Evolutionary conservation across 2,113 vertebrate species (phyloP).

Genomic region (Stegastes partitus): DNA sequence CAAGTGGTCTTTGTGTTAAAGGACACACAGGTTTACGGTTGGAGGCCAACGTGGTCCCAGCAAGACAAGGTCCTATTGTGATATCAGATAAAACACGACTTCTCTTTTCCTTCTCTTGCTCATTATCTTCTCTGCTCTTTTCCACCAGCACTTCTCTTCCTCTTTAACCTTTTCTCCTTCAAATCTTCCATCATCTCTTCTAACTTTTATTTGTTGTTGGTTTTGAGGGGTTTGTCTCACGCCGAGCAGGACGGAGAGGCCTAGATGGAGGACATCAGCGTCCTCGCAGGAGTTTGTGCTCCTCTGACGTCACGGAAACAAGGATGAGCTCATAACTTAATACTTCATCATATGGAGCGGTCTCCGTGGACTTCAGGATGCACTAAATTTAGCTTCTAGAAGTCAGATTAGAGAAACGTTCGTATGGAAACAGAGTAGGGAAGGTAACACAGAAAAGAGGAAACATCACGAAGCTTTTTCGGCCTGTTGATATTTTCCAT

Average conservation of each 20-base stretch:
- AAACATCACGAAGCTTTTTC: constrained; percentile 40
- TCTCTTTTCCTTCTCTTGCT: background rate
- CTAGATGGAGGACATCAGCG: background rate
- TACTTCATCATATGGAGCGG: background rate
- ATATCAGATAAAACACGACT: background rate
- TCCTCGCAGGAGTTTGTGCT: too few relatives aligned
- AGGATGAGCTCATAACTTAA: background rate
- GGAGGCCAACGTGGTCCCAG: too few relatives aligned
- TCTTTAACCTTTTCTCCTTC: background rate
- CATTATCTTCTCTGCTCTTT: background rate
- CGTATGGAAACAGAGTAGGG: background rate
- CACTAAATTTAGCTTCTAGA: background rate
- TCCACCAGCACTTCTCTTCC: background rate
- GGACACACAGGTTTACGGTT: background rate
- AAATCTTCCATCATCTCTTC: too few relatives aligned
- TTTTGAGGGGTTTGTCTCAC: background rate
- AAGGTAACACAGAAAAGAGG: constrained; percentile 30
- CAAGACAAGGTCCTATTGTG: background rate
- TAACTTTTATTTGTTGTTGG: too few relatives aligned
- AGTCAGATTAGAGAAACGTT: background rate
- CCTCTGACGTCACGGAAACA: constrained; percentile 10
- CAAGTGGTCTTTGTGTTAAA: background rate
- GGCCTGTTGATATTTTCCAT: constrained; percentile 29
- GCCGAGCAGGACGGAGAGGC: too few relatives aligned
- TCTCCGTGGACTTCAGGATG: background rate